Evolutionary conservation across 2,888 invertebrate genomes (phyloP).

Genomic region (Drosophila melanosoma): DNA sequence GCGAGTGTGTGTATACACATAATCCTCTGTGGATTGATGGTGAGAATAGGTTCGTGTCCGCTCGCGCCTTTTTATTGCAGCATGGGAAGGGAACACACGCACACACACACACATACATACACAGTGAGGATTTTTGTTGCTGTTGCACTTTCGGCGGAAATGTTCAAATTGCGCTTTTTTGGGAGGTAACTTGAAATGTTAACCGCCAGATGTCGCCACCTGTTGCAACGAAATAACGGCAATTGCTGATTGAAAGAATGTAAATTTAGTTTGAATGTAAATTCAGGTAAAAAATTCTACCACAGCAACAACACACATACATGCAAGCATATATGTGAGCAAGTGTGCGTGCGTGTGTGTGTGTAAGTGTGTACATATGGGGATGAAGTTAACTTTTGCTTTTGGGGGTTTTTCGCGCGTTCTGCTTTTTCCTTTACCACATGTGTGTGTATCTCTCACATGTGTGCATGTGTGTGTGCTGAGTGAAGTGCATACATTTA

Average conservation of each 20-base stretch:
- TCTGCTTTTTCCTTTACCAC: conserved; percentile 10
- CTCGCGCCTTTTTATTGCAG: conserved; percentile 27
- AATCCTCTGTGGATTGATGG: conserved; percentile 35
- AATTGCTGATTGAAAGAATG: conserved; percentile 21
- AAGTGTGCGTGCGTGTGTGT: conserved; percentile 13
- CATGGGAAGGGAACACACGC: conserved; percentile 11
- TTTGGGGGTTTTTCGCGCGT: conserved; percentile 24
- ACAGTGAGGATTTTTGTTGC: conserved; percentile 4
- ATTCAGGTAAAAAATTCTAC: conserved; percentile 29
- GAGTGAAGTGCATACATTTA: conserved; percentile 67
- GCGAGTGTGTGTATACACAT: conserved; percentile 23
- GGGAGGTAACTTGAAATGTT: conserved; percentile 15
- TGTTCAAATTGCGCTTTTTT: conserved; percentile 2
- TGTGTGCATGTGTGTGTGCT: conserved; percentile 26
- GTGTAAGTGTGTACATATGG: conserved; percentile 27
- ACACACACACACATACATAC: conserved; percentile 1
- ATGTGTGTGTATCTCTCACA: conserved; percentile 18
- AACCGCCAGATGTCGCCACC: conserved; percentile 44
- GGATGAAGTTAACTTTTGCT: conserved; percentile 48
- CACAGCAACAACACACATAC: conserved; percentile 8
- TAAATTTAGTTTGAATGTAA: conserved; percentile 4
- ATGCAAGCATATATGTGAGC: conserved; percentile 6
- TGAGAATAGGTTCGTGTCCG: conserved; percentile 21
- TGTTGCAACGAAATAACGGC: conserved; percentile 26
- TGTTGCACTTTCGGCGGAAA: not conserved